Evolutionary conservation across 2,797 vertebrate species (phyloP).

Genomic region (Sebastes reedi): DNA sequence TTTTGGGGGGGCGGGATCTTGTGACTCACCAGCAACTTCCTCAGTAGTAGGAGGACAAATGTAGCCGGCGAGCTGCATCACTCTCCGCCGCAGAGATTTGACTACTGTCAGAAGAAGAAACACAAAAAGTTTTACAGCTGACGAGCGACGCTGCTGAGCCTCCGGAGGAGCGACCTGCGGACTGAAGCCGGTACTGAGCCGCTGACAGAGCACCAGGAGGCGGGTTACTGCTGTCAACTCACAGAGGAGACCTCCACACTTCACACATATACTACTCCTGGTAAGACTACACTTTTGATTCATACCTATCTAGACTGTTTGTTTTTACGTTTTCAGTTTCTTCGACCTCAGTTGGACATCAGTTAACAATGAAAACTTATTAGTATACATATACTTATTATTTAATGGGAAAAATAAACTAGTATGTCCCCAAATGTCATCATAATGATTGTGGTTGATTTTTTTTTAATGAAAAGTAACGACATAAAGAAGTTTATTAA

Average conservation of each 20-base stretch:
- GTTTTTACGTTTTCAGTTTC: background rate
- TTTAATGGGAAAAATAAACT: background rate
- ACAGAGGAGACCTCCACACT: constrained; percentile 50
- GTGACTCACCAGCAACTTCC: constrained; percentile 85
- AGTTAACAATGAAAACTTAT: background rate
- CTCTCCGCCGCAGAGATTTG: constrained; percentile 54
- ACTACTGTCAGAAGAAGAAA: constrained; percentile 56
- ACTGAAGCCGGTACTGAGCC: constrained; percentile 40
- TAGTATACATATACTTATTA: too few species aligned
- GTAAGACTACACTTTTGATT: constrained; percentile 64
- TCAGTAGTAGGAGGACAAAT: constrained; percentile 79
- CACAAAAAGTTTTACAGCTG: constrained; percentile 44
- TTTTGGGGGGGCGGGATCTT: constrained; percentile 78
- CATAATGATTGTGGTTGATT: background rate
- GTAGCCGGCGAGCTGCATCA: constrained; percentile 77
- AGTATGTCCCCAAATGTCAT: background rate
- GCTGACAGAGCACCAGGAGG: constrained; percentile 31
- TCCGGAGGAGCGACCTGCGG: constrained; percentile 42
- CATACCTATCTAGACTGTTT: background rate
- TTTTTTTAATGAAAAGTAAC: constrained; percentile 15
- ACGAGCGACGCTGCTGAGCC: constrained; percentile 42
- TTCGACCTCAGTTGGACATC: background rate
- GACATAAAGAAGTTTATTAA: background rate
- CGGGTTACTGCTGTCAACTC: constrained; percentile 38
- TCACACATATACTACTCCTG: constrained; percentile 44